Percentiles rank a stretch among this genome's conserved stretches.
phyloP scores from a whole-genome alignment of 2,888 invertebrate genomes.

The Ophion obscuratus region DNA sequence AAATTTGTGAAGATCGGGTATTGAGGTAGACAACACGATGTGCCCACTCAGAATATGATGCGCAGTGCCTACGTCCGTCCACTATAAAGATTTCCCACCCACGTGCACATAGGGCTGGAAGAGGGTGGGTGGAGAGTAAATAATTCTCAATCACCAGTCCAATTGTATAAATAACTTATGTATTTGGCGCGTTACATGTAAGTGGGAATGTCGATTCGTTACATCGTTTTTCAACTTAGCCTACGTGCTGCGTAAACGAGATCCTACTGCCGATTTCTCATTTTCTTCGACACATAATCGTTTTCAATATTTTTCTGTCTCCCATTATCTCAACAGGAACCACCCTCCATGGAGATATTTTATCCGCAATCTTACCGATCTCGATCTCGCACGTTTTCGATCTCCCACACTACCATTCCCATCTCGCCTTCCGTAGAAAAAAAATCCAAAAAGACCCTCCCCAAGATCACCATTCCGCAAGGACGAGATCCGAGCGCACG shows the following conservation, averaged over 20 bases:
- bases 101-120: no score
- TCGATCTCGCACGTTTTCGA: no score
- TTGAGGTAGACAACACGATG: no score
- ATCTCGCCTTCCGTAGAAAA: neutral
- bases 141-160: slow-evolving; percentile 19
- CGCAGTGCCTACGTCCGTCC: no score
- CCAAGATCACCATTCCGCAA: neutral
- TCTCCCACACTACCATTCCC: neutral
- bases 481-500: neutral
- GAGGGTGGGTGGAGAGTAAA: neutral
- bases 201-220: slow-evolving; percentile 64
- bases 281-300: neutral
- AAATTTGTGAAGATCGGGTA: no score
- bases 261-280: slow-evolving; percentile 35
- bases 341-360: no score
- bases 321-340: neutral
- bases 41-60: no score
- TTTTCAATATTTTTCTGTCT: neutral
- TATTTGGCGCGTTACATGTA: slow-evolving; percentile 66
- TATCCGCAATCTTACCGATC: no score
- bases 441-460: neutral
- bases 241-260: slow-evolving; percentile 47
- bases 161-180: slow-evolving; percentile 67
- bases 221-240: slow-evolving; percentile 57
- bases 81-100: no score